Base-by-base conservation (phyloP, 2,113 vertebrate species). In the Scatophagus argus region DNA sequence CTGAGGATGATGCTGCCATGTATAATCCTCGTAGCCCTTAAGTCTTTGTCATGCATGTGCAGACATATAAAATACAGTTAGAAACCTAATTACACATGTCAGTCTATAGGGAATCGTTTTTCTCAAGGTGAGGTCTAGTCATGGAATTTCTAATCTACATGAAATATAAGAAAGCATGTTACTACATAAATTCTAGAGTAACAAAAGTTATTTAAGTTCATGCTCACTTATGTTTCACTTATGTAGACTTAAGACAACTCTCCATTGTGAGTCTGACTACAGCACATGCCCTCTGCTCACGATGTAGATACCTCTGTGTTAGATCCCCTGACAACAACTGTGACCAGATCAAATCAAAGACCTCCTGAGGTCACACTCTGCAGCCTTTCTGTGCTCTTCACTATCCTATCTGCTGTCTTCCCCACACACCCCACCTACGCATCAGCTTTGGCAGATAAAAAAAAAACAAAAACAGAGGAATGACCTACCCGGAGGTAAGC, bases 401-500 rank as follows among this genome's bases (percentile, higher is more conserved):
- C 87, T 81, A 68, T 73, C 74, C 84, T 88, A 79, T 91, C 74
- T 65, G 69, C 63, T 86, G 83, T 91, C 60, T 67, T 68, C 67
- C 71, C 55, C 0, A 9, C 64, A 65, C 52, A 38, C 74, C 75
- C 82, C 85, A 82, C 87, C 81, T 79, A 72, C 79, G 88, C 85
- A 51, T 90, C 86, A 86, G 77, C 58, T 58, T 58, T 49, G 68
- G 43, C 11, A 29, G 38, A 60, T 54, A 78, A 14, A 19, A 44
- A 43, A 19, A 41, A 41, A 41, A 17, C 68, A 79, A 83, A 75
- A 52, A 73, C 41, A 84, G 75, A 84, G 84, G 74, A 82, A 71
- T 74, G 86, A 97, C 97, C 84, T 95, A 99, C 98, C 95, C 98
- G 96, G 88, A 99, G 94, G 88, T 99, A 99, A 77, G 98, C 98